A percentile compares a stretch with the other conserved stretches of the same genome.
These are phyloP conservation scores for Ceramica pisi DNA, from an alignment of 2,888 invertebrate genomes.

Conservation along the genomic window DNA sequence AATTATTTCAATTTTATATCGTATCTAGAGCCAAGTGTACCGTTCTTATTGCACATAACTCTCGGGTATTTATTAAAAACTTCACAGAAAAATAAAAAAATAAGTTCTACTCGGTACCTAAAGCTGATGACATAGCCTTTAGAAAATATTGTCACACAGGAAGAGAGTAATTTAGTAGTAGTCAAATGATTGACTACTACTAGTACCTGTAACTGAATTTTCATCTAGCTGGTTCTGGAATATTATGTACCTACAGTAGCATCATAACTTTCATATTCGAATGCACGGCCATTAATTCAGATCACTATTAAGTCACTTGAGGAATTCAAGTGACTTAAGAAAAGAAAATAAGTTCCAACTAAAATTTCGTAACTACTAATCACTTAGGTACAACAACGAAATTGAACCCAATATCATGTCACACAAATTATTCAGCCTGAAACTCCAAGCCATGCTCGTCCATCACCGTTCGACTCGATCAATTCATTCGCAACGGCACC, in stretches of 20 bases:
- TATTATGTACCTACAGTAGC: background rate
- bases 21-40: conserved; percentile 27
- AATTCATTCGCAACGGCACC: conserved; percentile 31
- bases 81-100: background rate
- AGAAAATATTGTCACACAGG: background rate
- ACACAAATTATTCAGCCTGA: conserved; percentile 8
- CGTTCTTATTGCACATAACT: background rate
- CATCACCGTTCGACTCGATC: conserved; percentile 32
- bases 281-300: background rate
- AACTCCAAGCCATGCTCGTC: conserved; percentile 21
- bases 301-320: background rate
- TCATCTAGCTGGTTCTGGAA: background rate
- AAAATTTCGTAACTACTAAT: background rate
- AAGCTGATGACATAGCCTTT: background rate
- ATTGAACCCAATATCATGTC: conserved; percentile 5
- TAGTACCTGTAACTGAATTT: background rate
- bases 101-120: background rate
- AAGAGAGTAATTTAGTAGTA: background rate
- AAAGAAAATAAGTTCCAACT: no score
- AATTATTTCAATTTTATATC: conserved; percentile 31
- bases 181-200: no score
- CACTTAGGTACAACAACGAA: background rate
- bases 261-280: background rate
- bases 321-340: background rate
- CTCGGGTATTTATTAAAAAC: background rate